These are phyloP conservation scores for Lysandra bellargus DNA, from an alignment of 2,888 invertebrate genomes.

Conservation along the genomic window DNA sequence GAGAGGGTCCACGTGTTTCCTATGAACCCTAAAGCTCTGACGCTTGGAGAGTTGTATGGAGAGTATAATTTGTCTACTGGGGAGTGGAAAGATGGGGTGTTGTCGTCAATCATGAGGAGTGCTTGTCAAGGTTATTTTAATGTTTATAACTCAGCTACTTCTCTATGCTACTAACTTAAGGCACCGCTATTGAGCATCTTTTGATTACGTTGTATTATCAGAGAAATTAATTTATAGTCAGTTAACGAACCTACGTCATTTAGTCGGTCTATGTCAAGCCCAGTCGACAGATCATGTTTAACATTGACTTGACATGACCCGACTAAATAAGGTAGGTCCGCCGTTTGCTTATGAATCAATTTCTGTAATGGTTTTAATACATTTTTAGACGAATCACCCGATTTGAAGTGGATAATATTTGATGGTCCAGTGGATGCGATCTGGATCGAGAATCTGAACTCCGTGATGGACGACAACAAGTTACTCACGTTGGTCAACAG, in stretches of 20 bases:
- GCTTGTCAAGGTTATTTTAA: slow-evolving; percentile 82
- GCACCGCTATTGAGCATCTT: too few relatives aligned
- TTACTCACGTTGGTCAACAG: slow-evolving; percentile 94
- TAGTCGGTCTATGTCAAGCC: too few relatives aligned
- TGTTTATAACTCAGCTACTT: background rate
- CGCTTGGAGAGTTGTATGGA: slow-evolving; percentile 93
- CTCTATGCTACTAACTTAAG: too few relatives aligned
- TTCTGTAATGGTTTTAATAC: background rate
- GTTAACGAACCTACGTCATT: too few relatives aligned
- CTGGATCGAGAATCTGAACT: slow-evolving; percentile 98
- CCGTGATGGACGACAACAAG: slow-evolving; percentile 97
- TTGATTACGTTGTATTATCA: too few relatives aligned
- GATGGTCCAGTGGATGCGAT: slow-evolving; percentile 97
- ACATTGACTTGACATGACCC: too few relatives aligned
- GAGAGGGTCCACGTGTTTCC: slow-evolving; percentile 83
- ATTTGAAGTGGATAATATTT: slow-evolving; percentile 95
- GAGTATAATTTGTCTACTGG: slow-evolving; percentile 94
- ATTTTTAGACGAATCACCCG: slow-evolving; percentile 83
- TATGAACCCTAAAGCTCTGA: slow-evolving; percentile 93
- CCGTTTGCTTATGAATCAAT: background rate
- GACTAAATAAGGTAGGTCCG: background rate
- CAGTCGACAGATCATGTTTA: too few relatives aligned
- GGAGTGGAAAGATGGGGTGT: slow-evolving; percentile 93
- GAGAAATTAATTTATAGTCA: too few relatives aligned
- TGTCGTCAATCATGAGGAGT: slow-evolving; percentile 89